Percentiles rank a stretch among this genome's conserved stretches.
phyloP scores from a whole-genome alignment of 64 coral and sea anemone species.

The Dendrophyllia cribrosa region DNA sequence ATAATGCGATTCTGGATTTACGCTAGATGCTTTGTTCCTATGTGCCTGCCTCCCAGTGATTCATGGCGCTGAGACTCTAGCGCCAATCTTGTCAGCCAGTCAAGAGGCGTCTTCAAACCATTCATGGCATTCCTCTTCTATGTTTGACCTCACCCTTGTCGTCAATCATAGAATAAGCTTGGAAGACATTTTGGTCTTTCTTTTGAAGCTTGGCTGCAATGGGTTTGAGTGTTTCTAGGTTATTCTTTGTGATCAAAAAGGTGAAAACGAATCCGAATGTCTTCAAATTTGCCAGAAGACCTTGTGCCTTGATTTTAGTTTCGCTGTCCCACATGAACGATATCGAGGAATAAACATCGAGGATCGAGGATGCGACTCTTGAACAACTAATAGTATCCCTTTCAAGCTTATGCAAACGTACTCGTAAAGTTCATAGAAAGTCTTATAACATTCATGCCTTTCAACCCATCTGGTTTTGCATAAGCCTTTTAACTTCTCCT shows the following conservation, averaged over 20 bases:
- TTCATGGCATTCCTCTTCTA: no score
- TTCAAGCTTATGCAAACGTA: constrained; percentile 44
- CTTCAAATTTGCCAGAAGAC: constrained; percentile 21
- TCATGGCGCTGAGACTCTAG: neutral
- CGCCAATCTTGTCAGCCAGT: neutral
- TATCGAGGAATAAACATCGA: constrained; percentile 25
- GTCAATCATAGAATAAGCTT: no score
- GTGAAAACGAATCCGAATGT: constrained; percentile 65
- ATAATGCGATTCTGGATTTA: neutral
- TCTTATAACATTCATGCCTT: constrained; percentile 40
- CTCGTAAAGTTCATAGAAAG: constrained; percentile 64
- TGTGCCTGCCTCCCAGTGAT: constrained; percentile 42
- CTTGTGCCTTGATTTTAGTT: constrained; percentile 63
- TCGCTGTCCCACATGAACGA: constrained; percentile 52
- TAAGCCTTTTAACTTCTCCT: constrained; percentile 46
- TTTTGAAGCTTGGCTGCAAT: neutral
- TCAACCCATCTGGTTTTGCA: constrained; percentile 54
- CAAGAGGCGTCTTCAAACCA: neutral
- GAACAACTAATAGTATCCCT: neutral
- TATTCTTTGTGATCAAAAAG: constrained; percentile 16
- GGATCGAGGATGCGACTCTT: constrained; percentile 34
- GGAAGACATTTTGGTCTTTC: neutral
- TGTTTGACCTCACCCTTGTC: no score
- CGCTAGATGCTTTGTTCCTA: constrained; percentile 31
- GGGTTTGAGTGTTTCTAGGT: no score